Base-by-base conservation (phyloP, 2,797 vertebrate species). In the Cetoscarus ocellatus region DNA sequence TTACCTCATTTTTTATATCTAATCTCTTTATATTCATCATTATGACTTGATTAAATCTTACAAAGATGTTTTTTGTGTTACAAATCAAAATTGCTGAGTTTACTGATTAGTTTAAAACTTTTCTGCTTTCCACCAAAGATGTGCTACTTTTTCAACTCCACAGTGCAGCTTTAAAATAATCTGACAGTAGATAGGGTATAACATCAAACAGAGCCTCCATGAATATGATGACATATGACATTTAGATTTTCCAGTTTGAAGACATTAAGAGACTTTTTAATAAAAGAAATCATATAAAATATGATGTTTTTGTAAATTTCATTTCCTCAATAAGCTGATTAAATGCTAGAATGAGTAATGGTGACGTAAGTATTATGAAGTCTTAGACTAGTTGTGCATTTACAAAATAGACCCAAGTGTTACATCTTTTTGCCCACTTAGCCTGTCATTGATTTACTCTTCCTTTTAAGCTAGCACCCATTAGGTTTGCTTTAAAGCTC, bases 391-490 rank as follows among this genome's bases (percentile, higher is more conserved):
- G 70, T 27, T 50, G 66, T 18, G 53, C 57, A 80, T 54, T 59
- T 55, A 77, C 79, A 80, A 82, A 89, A 86, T 67, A 67, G 63
- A 49, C 50, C 50, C 50, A 59, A 75, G 61, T 68, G 67, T 75
- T 85, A 56, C 70, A 44, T 70, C 50, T 74, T 82, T n/a, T 76
- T 59, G 60, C 79, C 70, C 86, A 89, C 82, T 91, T 86, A 88
- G 82, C 70, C 63, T 40, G 54, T 67, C 83, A 92, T 91, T 78
- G 88, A 93, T 92, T 88, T 63, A 78, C 65, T 62, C 77, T 84
- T 87, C 69, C 83, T 82, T 77, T 86, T 77, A 87, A 86, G 79
- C 70, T 79, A 61, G 61, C 77, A 64, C 60, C 88, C 87, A 91
- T 92, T 90, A 89, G 69, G 36, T 71, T 79, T 64, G 42, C 84